These are phyloP conservation scores for Falcunculus frontatus DNA, from an alignment of 2,113 vertebrate genomes.

Conservation along the genomic window DNA sequence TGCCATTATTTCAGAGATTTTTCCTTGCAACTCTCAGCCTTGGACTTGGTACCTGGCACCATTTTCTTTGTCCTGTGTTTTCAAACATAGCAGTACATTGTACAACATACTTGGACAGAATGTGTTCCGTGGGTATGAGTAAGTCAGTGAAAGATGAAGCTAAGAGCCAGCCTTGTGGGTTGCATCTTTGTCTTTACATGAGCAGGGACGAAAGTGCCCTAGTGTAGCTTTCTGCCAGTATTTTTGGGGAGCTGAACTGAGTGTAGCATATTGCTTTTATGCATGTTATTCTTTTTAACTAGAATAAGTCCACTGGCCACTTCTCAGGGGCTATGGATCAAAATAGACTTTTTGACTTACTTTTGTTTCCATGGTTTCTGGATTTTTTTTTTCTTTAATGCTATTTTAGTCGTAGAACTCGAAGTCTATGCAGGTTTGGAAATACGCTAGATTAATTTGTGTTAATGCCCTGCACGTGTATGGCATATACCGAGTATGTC, in stretches of 20 bases:
- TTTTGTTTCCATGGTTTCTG: neutral
- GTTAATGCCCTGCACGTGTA: neutral
- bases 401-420: neutral
- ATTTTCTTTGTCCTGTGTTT: neutral
- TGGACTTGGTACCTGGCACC: neutral
- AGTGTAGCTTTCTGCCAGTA: neutral
- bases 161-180: neutral
- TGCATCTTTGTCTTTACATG: neutral
- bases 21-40: neutral
- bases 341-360: neutral
- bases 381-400: neutral
- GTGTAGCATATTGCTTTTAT: neutral
- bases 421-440: neutral
- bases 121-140: neutral
- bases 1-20: neutral
- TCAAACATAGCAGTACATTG: neutral
- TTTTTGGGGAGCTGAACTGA: neutral
- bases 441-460: neutral
- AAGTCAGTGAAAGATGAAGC: neutral
- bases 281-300: neutral
- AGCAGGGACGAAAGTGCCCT: neutral
- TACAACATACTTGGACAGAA: neutral
- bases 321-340: neutral
- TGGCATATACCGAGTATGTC: neutral
- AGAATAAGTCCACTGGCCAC: neutral